Evolutionary conservation across 2,113 vertebrate genomes (phyloP).

Genomic region (Rhynchomys soricoides): DNA sequence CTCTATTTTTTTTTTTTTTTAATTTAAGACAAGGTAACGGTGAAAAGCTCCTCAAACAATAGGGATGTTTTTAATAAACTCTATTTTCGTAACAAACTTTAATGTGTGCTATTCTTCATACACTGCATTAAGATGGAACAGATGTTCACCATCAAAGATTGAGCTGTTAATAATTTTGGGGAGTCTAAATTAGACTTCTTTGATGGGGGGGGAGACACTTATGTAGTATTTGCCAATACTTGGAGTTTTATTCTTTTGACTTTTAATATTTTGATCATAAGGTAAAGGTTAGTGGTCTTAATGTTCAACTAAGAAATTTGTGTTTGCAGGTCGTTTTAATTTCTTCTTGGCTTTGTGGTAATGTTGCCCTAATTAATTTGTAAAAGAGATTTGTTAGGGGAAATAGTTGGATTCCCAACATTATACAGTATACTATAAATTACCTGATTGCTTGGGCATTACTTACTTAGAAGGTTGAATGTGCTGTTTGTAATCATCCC

Average conservation of each 20-base stretch:
- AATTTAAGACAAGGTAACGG: slow-evolving; percentile 91
- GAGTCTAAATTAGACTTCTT: slow-evolving; percentile 85
- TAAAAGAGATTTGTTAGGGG: slow-evolving; percentile 45
- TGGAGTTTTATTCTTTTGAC: slow-evolving; percentile 78
- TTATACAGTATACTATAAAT: neutral
- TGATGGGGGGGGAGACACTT: slow-evolving; percentile 76
- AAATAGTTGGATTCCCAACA: slow-evolving; percentile 13
- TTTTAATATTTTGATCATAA: slow-evolving; percentile 79
- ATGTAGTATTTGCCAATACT: slow-evolving; percentile 80
- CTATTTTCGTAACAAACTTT: slow-evolving; percentile 99
- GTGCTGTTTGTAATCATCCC: slow-evolving; percentile 5
- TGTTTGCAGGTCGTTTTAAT: slow-evolving; percentile 77
- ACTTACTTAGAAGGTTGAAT: neutral
- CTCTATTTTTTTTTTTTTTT: slow-evolving; percentile 93
- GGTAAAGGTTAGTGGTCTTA: slow-evolving; percentile 77
- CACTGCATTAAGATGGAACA: slow-evolving; percentile 84
- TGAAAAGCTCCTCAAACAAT: slow-evolving; percentile 90
- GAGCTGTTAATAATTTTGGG: slow-evolving; percentile 81
- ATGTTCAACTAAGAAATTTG: slow-evolving; percentile 81
- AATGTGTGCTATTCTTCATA: slow-evolving; percentile 91
- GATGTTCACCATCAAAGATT: slow-evolving; percentile 83
- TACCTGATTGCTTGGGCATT: neutral
- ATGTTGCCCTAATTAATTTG: slow-evolving; percentile 69
- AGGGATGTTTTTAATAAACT: slow-evolving; percentile 99
- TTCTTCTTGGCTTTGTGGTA: slow-evolving; percentile 62